Percentiles rank a stretch among this genome's conserved stretches.
These are phyloP conservation scores for Leptinotarsa lineolata DNA, from an alignment of 1,140 invertebrate genomes.

Conservation along the genomic window DNA sequence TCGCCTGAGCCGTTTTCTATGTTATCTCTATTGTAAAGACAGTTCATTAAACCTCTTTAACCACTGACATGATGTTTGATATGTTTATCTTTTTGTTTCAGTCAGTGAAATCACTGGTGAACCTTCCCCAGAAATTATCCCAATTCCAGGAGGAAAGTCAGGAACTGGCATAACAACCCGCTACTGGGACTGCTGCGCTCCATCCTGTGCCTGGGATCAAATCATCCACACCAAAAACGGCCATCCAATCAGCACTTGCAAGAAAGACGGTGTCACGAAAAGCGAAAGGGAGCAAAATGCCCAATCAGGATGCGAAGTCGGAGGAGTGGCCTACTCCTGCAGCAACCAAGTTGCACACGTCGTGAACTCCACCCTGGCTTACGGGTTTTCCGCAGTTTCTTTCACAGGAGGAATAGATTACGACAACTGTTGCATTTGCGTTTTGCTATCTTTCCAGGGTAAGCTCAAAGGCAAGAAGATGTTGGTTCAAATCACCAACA, in stretches of 20 bases:
- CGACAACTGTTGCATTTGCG: conserved; percentile 32
- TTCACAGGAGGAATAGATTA: conserved; percentile 36
- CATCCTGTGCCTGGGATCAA: conserved; percentile 29
- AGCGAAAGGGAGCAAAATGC: conserved; percentile 20
- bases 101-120: background rate
- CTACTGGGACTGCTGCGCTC: conserved; percentile 34
- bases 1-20: too few relatives aligned
- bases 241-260: conserved; percentile 30
- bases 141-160: conserved; percentile 25
- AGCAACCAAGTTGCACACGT: conserved; percentile 31
- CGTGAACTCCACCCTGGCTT: conserved; percentile 29
- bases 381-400: conserved; percentile 36
- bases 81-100: background rate
- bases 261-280: conserved; percentile 24
- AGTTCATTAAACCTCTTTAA: too few relatives aligned
- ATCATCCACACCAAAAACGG: conserved; percentile 22
- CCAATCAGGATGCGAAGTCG: conserved; percentile 23
- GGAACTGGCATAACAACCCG: conserved; percentile 30
- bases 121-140: conserved; percentile 20
- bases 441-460: conserved; percentile 27
- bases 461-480: conserved; percentile 28
- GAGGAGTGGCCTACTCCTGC: conserved; percentile 33
- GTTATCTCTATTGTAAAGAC: too few relatives aligned
- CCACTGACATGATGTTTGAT: too few relatives aligned
- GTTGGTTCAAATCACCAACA: conserved; percentile 34